Percentiles rank a stretch among this genome's conserved stretches.
These are phyloP conservation scores for Orchestia grillus DNA, from an alignment of 1,140 invertebrate species.

Conservation along the genomic window DNA sequence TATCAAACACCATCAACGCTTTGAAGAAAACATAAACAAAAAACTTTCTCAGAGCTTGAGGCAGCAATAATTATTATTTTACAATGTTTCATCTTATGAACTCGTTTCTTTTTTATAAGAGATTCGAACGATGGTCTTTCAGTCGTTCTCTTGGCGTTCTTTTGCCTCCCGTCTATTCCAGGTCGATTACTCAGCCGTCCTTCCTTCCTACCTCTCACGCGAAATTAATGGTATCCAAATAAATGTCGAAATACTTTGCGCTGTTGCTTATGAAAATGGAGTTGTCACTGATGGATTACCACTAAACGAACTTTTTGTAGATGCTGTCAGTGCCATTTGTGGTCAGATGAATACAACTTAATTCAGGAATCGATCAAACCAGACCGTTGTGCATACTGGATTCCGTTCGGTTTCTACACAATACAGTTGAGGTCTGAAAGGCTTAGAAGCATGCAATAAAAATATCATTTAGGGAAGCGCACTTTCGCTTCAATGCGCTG, in stretches of 20 bases:
- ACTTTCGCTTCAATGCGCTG: neutral
- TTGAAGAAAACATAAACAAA: neutral
- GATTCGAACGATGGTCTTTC: neutral
- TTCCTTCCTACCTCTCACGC: constrained; percentile 49
- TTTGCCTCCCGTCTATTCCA: neutral
- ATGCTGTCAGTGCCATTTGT: neutral
- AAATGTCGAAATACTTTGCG: constrained; percentile 29
- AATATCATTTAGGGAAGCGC: neutral
- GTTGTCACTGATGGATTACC: constrained; percentile 22
- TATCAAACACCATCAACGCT: no score
- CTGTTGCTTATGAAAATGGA: constrained; percentile 29
- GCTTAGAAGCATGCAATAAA: neutral
- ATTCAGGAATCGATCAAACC: neutral
- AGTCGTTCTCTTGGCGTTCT: neutral
- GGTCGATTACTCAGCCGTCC: constrained; percentile 46
- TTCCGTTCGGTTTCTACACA: neutral
- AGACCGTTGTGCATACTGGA: neutral
- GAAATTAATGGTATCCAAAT: constrained; percentile 46
- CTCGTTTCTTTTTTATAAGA: neutral
- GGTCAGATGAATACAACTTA: constrained; percentile 34
- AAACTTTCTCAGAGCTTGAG: neutral
- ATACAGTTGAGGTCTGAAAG: neutral
- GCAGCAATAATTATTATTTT: neutral
- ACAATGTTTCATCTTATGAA: neutral
- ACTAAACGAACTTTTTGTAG: neutral